phyloP scores from a whole-genome alignment of 2,888 invertebrate genomes.

The Unio pictorum region DNA sequence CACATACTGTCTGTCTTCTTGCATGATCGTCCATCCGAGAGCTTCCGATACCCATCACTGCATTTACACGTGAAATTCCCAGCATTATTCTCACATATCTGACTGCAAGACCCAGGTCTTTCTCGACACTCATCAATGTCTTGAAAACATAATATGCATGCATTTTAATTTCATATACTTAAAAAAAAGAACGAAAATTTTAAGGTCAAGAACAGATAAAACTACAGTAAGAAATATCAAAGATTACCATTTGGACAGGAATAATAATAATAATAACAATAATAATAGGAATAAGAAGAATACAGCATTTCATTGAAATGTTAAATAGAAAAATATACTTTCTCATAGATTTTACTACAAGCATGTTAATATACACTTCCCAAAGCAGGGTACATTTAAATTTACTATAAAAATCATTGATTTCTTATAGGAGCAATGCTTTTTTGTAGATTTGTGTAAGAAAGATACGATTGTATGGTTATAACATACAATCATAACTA shows the following conservation, averaged over 20 bases:
- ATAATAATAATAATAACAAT: background rate
- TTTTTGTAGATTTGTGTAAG: no score
- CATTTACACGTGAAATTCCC: slow-evolving; percentile 98
- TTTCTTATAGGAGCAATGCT: no score
- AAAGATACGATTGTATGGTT: background rate
- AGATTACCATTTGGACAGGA: background rate
- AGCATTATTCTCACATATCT: slow-evolving; percentile 94
- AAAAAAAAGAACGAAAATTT: background rate
- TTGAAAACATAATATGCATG: slow-evolving; percentile 75
- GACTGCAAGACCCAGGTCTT: slow-evolving; percentile 91
- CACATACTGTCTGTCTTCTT: slow-evolving; percentile 85
- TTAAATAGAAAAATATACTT: background rate
- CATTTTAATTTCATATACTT: background rate
- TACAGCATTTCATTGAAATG: background rate
- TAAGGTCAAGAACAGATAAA: no score
- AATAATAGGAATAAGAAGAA: background rate
- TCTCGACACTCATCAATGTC: slow-evolving; percentile 75
- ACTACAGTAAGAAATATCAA: background rate
- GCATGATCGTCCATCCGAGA: slow-evolving; percentile 83
- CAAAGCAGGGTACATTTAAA: no score
- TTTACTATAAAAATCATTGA: no score
- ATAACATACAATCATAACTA: slow-evolving; percentile 15
- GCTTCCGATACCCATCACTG: slow-evolving; percentile 90
- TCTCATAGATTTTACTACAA: no score
- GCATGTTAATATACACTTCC: no score